These are phyloP conservation scores for Puma concolor DNA, from an alignment of 2,113 vertebrate genomes.

Conservation along the genomic window DNA sequence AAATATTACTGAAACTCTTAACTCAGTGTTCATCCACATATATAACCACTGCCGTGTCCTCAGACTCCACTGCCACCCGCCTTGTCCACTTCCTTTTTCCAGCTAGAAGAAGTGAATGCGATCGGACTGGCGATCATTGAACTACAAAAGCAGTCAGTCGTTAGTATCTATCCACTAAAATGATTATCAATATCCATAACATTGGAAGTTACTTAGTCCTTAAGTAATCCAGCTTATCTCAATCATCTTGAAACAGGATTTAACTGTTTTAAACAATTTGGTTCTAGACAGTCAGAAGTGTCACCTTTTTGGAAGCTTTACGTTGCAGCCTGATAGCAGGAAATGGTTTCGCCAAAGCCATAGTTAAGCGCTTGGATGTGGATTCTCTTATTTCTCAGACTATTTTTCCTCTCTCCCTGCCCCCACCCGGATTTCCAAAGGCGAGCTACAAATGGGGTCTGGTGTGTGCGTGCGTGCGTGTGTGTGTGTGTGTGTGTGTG, in stretches of 20 bases:
- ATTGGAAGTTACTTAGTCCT: not conserved
- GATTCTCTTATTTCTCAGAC: not conserved
- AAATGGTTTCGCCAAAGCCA: not conserved
- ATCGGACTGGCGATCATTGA: not conserved
- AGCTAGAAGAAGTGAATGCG: not conserved
- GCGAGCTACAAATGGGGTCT: not conserved
- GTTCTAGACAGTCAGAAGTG: not conserved
- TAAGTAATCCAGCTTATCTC: not conserved
- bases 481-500: too few relatives aligned
- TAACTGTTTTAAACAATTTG: not conserved
- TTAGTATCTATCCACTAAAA: not conserved
- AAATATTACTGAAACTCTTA: not conserved
- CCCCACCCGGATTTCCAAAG: not conserved
- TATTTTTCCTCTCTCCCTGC: not conserved
- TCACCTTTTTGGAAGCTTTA: not conserved
- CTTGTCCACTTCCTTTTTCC: too few relatives aligned
- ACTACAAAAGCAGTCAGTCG: not conserved
- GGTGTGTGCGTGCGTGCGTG: not conserved
- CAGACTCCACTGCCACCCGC: too few relatives aligned
- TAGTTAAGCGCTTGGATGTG: not conserved
- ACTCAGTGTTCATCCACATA: not conserved
- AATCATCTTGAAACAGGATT: not conserved
- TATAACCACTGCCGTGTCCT: not conserved
- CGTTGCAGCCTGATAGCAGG: not conserved
- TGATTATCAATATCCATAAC: not conserved